Evolutionary conservation across 2,888 invertebrate genomes (phyloP).

Genomic region (Caenorhabditis panamensis): DNA sequence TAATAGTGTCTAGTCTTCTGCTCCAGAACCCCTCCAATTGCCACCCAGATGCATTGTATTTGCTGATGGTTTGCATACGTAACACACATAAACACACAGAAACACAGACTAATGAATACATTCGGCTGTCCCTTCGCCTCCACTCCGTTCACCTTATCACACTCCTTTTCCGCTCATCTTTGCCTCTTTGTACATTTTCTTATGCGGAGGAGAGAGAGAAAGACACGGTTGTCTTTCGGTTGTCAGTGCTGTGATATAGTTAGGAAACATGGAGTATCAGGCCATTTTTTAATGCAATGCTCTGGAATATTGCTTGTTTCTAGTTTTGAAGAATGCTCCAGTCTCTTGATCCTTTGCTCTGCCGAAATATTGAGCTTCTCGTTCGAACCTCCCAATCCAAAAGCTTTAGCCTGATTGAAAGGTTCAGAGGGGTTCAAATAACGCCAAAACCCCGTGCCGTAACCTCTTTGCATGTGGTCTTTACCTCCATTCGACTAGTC

Average conservation of each 20-base stretch:
- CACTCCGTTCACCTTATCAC: constrained; percentile 5
- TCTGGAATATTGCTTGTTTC: too few species aligned
- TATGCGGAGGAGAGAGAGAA: neutral
- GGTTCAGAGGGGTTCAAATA: too few species aligned
- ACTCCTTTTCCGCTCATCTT: neutral
- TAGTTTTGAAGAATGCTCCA: too few species aligned
- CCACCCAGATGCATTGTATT: neutral
- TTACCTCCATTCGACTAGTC: constrained; percentile 7
- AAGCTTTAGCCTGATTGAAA: too few species aligned
- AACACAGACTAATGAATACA: constrained; percentile 24
- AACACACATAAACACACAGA: constrained; percentile 18
- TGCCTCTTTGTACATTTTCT: constrained; percentile 1
- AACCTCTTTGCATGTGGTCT: neutral
- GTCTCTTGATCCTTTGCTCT: too few species aligned
- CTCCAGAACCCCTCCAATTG: neutral
- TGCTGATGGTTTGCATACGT: constrained; percentile 4
- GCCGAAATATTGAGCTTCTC: too few species aligned
- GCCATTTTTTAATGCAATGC: too few species aligned
- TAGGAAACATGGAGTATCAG: neutral
- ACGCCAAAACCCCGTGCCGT: neutral
- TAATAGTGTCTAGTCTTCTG: too few species aligned
- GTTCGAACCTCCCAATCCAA: too few species aligned
- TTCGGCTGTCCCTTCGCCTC: neutral
- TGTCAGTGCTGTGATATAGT: neutral
- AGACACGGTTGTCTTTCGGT: neutral